Conservation (phyloP, 1,140 invertebrate genomes). For the Orchesella cincta region DNA sequence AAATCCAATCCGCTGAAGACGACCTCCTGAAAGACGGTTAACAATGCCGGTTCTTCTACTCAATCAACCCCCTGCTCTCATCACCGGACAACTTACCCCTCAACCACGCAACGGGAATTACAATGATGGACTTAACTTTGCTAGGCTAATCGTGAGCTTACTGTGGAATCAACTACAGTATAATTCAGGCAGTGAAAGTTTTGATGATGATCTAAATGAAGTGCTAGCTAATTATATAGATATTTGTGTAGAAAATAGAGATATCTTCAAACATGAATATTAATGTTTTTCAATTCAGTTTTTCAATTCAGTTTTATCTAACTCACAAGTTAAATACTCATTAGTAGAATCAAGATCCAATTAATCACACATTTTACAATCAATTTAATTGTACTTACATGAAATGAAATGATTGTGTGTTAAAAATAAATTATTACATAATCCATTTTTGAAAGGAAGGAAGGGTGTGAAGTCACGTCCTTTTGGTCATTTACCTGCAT, state of each 20-base stretch:
- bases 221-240: not conserved
- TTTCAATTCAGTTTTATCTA: not conserved
- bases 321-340: not conserved
- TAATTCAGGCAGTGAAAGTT: no score
- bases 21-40: no score
- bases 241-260: no score
- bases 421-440: not conserved
- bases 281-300: not conserved
- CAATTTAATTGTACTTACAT: not conserved
- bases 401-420: not conserved
- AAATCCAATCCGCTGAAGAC: no score
- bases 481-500: no score
- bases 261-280: not conserved
- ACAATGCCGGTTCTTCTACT: no score
- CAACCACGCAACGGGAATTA: no score
- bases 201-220: not conserved
- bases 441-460: not conserved
- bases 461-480: not conserved
- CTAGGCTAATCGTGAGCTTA: no score
- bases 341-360: not conserved
- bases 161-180: no score
- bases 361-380: not conserved
- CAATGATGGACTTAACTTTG: no score
- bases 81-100: no score
- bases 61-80: no score